Conservation (phyloP, 2,113 vertebrate species). For the Mirounga angustirostris region DNA sequence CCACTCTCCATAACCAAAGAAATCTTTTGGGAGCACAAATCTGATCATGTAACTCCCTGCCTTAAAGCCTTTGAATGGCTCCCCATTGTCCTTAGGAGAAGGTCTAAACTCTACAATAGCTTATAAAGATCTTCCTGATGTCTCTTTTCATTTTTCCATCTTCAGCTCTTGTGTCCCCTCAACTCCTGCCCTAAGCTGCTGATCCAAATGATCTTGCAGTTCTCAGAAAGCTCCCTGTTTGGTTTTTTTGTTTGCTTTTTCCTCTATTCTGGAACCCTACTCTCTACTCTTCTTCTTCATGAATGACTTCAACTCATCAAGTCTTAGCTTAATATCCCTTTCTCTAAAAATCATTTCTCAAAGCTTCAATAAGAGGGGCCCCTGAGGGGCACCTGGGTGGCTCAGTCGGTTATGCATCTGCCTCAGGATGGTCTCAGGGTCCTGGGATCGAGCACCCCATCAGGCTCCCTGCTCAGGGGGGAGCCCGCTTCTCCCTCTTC, state of each 20-base stretch:
- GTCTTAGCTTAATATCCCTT: neutral
- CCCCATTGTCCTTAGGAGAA: neutral
- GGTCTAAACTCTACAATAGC: neutral
- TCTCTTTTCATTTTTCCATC: neutral
- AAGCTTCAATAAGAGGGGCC: neutral
- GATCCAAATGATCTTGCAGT: neutral
- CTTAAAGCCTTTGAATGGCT: neutral
- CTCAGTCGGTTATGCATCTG: neutral
- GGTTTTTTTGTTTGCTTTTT: neutral
- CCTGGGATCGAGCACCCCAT: neutral
- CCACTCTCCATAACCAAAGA: neutral
- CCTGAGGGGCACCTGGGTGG: neutral
- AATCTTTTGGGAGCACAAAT: neutral
- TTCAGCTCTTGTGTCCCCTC: neutral
- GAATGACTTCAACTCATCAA: neutral
- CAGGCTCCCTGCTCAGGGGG: neutral
- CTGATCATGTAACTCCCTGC: neutral
- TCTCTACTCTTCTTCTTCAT: neutral
- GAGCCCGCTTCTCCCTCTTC: neutral
- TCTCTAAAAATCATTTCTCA: conserved; percentile 13
- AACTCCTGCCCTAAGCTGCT: neutral
- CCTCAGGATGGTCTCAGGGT: neutral
- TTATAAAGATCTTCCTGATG: neutral
- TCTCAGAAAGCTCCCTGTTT: neutral
- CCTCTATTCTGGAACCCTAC: neutral